These are phyloP conservation scores for Theonella swinhoei DNA, from an alignment of 37 sponge, comb jelly and placozoan species.

Conservation along the genomic window DNA sequence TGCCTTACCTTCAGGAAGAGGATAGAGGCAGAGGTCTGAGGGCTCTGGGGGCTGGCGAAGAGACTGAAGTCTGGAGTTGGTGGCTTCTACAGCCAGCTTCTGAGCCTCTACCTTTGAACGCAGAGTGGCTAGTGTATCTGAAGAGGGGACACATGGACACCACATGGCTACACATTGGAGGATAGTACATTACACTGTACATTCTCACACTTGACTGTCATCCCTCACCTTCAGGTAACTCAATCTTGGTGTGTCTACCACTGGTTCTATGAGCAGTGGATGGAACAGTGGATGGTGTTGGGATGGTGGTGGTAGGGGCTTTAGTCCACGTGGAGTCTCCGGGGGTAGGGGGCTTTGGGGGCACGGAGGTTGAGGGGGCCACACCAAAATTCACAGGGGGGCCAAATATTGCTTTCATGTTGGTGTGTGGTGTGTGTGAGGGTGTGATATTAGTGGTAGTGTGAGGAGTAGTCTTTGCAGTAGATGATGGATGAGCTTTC, in stretches of 20 bases:
- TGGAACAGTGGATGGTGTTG: background rate
- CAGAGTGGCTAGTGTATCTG: conserved; percentile 22
- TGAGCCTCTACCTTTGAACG: conserved; percentile 30
- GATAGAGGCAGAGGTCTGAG: background rate
- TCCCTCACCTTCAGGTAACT: conserved; percentile 11
- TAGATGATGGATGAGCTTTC: background rate
- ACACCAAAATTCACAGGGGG: conserved; percentile 53
- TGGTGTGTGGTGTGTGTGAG: conserved; percentile 29
- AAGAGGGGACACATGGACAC: background rate
- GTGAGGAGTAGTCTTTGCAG: background rate
- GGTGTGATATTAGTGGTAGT: background rate
- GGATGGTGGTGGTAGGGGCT: background rate
- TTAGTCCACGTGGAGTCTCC: background rate
- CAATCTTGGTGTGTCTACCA: too few relatives aligned
- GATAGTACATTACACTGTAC: conserved; percentile 1
- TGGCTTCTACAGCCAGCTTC: conserved; percentile 31
- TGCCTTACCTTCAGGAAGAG: conserved; percentile 27
- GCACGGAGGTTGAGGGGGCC: too few relatives aligned
- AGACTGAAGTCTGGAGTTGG: background rate
- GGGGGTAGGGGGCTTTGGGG: background rate
- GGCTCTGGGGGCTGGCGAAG: background rate
- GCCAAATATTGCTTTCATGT: conserved; percentile 58
- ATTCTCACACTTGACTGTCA: conserved; percentile 7
- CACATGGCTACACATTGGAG: too few relatives aligned
- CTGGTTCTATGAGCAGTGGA: too few relatives aligned